Evolutionary conservation across 64 coral and sea anemone genomes (phyloP), one percentile per base, ranked within the genome.

Genomic region (Porites australiensis): DNA sequence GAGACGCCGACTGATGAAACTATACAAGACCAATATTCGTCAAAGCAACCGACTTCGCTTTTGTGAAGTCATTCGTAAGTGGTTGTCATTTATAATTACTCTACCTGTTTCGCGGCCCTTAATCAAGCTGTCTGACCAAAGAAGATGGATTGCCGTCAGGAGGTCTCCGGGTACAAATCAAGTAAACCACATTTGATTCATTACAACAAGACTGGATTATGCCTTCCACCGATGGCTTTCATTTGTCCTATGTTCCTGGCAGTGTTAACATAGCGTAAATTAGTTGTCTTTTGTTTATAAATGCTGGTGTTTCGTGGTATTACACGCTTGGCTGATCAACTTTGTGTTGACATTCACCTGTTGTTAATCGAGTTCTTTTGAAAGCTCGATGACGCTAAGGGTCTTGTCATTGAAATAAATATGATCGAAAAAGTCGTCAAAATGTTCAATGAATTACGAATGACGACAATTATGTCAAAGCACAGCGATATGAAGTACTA

Each of bases 261-360:
- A 52, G 43, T 68, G 15, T 68, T 84, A 69, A 84, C 45, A 68
- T 43, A 2, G 8, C 9, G 3, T 13, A 51, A 68, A 50, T 84
- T 68, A 22, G 18, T 84, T 68, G 16, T 67, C 61, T 22, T 51
- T 84, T 84, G 81, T 84, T 68, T 69, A 16, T 46, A 1, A 55
- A 11, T 2, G 62, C 44, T n/a, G 4, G 81, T 21, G 45, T 22
- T 64, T 16, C 18, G 44, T 23, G 63, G 62, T 68, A 84, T 50
- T 68, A 68, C 46, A 84, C 46, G 81, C 61, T 68, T 69, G 62
- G 45, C 22, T 59, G 37, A 52, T 66, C 44, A 15, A 18, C 3
- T 66, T 84, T 23, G 61, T 50, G 10, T 63, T 50, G 62, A 68
- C 44, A 68, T 50, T 67, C 44, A 84, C 81, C 81, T 68, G 44